Conservation (phyloP, 2,888 invertebrate genomes). For the Eristalis tenax region DNA sequence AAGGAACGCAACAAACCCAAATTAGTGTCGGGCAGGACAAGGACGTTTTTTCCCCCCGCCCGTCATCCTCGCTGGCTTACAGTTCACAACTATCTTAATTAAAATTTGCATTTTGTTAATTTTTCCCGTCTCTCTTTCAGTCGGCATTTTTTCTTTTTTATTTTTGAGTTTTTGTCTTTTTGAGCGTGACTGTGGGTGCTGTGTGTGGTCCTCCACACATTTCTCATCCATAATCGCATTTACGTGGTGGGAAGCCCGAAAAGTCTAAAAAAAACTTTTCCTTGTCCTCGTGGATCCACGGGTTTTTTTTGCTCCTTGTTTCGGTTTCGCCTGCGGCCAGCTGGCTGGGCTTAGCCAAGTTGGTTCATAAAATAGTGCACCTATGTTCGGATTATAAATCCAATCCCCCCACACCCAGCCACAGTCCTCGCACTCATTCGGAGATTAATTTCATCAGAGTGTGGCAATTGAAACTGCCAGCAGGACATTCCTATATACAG, state of each 20-base stretch:
- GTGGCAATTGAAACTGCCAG: slow-evolving; percentile 65
- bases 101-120: slow-evolving; percentile 71
- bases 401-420: background rate
- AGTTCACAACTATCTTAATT: slow-evolving; percentile 70
- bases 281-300: background rate
- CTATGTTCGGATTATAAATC: slow-evolving; percentile 67
- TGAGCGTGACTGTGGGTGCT: background rate
- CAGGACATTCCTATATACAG: background rate
- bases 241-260: slow-evolving; percentile 57
- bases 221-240: slow-evolving; percentile 70
- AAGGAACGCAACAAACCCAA: slow-evolving; percentile 3
- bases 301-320: background rate
- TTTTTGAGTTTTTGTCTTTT: background rate
- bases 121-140: slow-evolving; percentile 16
- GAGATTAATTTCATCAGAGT: slow-evolving; percentile 65
- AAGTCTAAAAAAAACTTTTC: slow-evolving; percentile 18
- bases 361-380: slow-evolving; percentile 60
- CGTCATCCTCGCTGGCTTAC: slow-evolving; percentile 35
- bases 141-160: background rate
- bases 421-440: background rate
- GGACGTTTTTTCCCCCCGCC: slow-evolving; percentile 19
- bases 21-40: slow-evolving; percentile 34
- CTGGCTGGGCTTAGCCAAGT: background rate
- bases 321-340: slow-evolving; percentile 17
- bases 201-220: slow-evolving; percentile 42